These are phyloP conservation scores for Phortica variegata DNA, from an alignment of 1,140 invertebrate genomes.

Conservation along the genomic window DNA sequence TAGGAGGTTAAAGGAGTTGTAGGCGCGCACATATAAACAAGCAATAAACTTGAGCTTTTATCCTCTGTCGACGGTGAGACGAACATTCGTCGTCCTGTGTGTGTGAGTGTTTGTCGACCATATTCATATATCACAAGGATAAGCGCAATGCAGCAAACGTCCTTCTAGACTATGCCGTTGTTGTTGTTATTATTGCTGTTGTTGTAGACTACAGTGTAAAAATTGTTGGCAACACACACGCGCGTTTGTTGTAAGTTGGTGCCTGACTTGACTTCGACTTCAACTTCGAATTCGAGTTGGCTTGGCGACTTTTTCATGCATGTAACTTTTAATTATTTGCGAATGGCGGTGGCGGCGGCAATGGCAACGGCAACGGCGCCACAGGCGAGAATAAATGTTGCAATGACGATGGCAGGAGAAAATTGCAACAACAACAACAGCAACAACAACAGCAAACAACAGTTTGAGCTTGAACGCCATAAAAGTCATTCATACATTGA, in stretches of 20 bases:
- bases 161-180: constrained; percentile 47
- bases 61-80: not conserved
- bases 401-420: no score
- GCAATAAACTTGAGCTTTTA: no score
- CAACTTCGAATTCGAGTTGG: constrained; percentile 14
- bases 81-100: constrained; percentile 7
- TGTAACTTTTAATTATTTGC: constrained; percentile 55
- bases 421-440: no score
- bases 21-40: no score
- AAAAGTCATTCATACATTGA: constrained; percentile 8
- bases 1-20: no score
- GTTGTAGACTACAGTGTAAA: constrained; percentile 9
- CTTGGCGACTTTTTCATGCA: constrained; percentile 22
- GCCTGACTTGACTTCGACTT: not conserved
- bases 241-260: not conserved
- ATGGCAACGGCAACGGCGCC: constrained; percentile 35
- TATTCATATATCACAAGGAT: constrained; percentile 58
- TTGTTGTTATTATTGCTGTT: constrained; percentile 15
- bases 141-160: constrained; percentile 58
- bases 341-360: constrained; percentile 27
- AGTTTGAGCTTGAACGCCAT: not conserved
- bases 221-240: not conserved
- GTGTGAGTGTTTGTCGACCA: constrained; percentile 49
- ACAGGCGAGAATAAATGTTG: constrained; percentile 27
- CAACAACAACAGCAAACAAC: constrained; percentile 16